These are phyloP conservation scores for Hestina assimilis DNA, from an alignment of 1,140 invertebrate species.

Conservation along the genomic window DNA sequence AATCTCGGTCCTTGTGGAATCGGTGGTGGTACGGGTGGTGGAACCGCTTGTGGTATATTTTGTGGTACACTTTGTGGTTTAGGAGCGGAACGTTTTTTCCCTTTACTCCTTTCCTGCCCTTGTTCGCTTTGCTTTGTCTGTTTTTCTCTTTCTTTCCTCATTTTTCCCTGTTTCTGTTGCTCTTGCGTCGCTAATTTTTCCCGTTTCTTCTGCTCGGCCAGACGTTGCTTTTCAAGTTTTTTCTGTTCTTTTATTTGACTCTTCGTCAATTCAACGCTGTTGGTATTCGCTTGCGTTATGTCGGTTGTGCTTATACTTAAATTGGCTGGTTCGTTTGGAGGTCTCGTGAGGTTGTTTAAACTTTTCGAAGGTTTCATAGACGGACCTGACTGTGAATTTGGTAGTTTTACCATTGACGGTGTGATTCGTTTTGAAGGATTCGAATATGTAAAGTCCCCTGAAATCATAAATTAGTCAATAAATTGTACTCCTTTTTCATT, in stretches of 20 bases:
- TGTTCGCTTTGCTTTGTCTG: constrained; percentile 31
- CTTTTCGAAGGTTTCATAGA: constrained; percentile 44
- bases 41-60: constrained; percentile 2
- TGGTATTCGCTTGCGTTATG: constrained; percentile 32
- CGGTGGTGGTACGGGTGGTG: constrained; percentile 1
- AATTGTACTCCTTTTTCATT: too few species aligned
- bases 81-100: constrained; percentile 33
- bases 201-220: constrained; percentile 47
- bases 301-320: constrained; percentile 28
- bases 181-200: constrained; percentile 38
- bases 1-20: constrained; percentile 23
- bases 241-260: constrained; percentile 48
- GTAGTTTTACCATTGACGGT: constrained; percentile 45
- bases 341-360: constrained; percentile 37
- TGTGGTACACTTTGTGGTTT: constrained; percentile 19
- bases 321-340: constrained; percentile 23
- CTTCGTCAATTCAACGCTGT: constrained; percentile 23
- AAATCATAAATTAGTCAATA: constrained; percentile 25
- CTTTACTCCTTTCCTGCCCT: constrained; percentile 32
- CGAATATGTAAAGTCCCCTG: constrained; percentile 34
- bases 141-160: constrained; percentile 45
- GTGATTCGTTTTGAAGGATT: constrained; percentile 38
- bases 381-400: constrained; percentile 16
- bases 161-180: constrained; percentile 41
- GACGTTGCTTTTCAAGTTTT: constrained; percentile 45